phyloP scores from a whole-genome alignment of 1,140 invertebrate species.

The Lysiphlebus fabarum region DNA sequence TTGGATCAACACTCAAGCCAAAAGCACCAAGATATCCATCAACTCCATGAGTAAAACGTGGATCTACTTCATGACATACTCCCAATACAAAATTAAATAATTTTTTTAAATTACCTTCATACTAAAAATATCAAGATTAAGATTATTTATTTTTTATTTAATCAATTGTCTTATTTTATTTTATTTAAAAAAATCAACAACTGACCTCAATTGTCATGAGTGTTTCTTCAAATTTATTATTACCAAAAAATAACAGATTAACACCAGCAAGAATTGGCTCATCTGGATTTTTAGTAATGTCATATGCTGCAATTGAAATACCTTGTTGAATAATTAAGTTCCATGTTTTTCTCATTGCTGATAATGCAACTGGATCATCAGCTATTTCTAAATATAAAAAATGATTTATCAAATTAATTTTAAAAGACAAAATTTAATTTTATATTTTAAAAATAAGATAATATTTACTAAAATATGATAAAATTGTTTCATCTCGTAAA shows the following conservation, averaged over 20 bases:
- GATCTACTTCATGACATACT: slow-evolving; percentile 22
- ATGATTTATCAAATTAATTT: no score
- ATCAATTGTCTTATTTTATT: not conserved
- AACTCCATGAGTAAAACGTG: slow-evolving; percentile 34
- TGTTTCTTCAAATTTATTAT: slow-evolving; percentile 2
- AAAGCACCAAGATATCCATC: slow-evolving; percentile 38
- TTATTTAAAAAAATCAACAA: no score
- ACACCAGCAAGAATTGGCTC: slow-evolving; percentile 39
- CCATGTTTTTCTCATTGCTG: slow-evolving; percentile 34
- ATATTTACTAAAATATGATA: no score
- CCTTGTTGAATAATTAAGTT: slow-evolving; percentile 30
- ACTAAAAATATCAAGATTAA: not conserved
- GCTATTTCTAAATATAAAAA: slow-evolving; percentile 30
- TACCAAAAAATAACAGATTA: slow-evolving; percentile 32
- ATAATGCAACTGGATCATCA: slow-evolving; percentile 30
- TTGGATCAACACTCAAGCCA: slow-evolving; percentile 39
- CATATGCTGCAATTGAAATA: slow-evolving; percentile 36
- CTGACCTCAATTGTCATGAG: slow-evolving; percentile 27
- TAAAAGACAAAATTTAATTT: no score
- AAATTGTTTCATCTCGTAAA: slow-evolving; percentile 32
- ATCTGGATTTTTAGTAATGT: slow-evolving; percentile 28
- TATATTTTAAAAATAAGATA: no score
- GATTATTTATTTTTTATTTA: not conserved
- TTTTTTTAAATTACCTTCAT: not conserved
- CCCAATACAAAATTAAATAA: slow-evolving; percentile 12